Conservation (phyloP, 2,797 vertebrate species). For the Cirrhinus mrigala region DNA sequence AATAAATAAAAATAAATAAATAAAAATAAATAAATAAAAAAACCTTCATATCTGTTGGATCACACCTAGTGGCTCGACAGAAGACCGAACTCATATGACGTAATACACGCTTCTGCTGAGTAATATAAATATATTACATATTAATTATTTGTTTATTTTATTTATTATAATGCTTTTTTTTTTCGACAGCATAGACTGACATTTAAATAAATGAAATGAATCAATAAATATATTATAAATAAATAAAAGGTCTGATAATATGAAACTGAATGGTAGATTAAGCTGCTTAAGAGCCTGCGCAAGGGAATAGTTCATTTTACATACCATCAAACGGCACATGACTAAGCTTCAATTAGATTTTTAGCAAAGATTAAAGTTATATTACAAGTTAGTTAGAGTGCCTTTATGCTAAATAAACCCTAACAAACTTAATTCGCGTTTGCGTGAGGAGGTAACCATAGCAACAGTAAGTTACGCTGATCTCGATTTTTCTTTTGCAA, state of each 20-base stretch:
- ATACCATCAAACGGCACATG: neutral
- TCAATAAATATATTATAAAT: neutral
- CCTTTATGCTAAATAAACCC: neutral
- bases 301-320: neutral
- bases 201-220: neutral
- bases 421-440: neutral
- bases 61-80: conserved; percentile 5
- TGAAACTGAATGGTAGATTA: neutral
- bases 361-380: neutral
- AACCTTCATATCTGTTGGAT: neutral
- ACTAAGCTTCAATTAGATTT: neutral
- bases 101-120: conserved; percentile 42
- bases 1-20: neutral
- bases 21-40: no score
- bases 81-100: conserved; percentile 35
- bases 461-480: neutral
- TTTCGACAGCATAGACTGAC: neutral
- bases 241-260: neutral
- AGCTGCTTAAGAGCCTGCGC: neutral
- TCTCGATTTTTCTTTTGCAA: neutral
- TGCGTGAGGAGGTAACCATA: neutral
- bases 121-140: conserved; percentile 12
- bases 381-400: neutral
- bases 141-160: neutral
- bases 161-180: neutral